phyloP scores from a whole-genome alignment of 1,140 invertebrate genomes.

The Neuroterus valhalla region DNA sequence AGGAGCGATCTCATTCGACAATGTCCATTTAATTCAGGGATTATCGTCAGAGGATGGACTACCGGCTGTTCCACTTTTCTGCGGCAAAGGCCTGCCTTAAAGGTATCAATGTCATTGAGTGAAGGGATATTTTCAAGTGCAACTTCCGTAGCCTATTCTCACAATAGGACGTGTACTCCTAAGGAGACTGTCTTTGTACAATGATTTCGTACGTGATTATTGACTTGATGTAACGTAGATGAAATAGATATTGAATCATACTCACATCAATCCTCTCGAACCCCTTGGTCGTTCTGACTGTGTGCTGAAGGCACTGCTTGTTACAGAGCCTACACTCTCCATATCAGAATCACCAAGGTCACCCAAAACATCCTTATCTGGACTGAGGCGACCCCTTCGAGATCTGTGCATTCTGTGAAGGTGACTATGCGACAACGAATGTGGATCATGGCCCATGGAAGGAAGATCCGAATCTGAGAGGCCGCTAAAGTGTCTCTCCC shows the following conservation, averaged over 20 bases:
- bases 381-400: conserved; percentile 77
- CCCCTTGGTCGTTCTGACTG: conserved; percentile 90
- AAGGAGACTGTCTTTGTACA: conserved; percentile 54
- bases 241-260: conserved; percentile 46
- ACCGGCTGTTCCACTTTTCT: conserved; percentile 53
- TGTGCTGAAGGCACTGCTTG: conserved; percentile 93
- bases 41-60: conserved; percentile 61
- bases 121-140: conserved; percentile 42
- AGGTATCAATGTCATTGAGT: background rate
- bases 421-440: conserved; percentile 73
- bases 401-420: conserved; percentile 74
- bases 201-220: conserved; percentile 57
- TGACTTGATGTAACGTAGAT: conserved; percentile 53
- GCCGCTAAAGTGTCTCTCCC: conserved; percentile 87
- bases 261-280: conserved; percentile 82
- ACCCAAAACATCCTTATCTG: conserved; percentile 82
- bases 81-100: conserved; percentile 44
- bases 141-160: conserved; percentile 54
- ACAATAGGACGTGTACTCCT: conserved; percentile 39
- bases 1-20: conserved; percentile 59
- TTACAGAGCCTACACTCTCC: conserved; percentile 90
- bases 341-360: conserved; percentile 90
- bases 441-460: conserved; percentile 67
- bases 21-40: conserved; percentile 74
- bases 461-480: conserved; percentile 88